A percentile compares a stretch with the other conserved stretches of the same genome.
phyloP scores from a whole-genome alignment of 1,140 invertebrate species.

The Leptopilina boulardi region DNA sequence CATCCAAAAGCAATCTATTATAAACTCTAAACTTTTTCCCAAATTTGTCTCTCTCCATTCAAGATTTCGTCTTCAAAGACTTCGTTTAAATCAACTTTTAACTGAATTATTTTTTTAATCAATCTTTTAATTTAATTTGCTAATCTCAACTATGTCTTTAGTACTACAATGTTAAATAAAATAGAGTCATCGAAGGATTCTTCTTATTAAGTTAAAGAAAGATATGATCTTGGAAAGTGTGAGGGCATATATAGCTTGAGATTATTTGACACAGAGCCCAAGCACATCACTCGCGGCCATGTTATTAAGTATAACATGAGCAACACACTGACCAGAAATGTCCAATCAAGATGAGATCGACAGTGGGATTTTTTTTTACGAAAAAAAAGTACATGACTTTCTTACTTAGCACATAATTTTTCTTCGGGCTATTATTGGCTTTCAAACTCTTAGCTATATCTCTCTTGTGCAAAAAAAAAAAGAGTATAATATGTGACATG shows the following conservation, averaged over 20 bases:
- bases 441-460: background rate
- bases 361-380: background rate
- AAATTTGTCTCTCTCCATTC: background rate
- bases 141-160: no score
- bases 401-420: slow-evolving; percentile 30
- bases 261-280: slow-evolving; percentile 16
- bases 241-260: slow-evolving; percentile 1
- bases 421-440: slow-evolving; percentile 6
- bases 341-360: slow-evolving; percentile 14
- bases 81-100: no score
- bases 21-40: background rate
- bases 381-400: background rate
- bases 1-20: background rate
- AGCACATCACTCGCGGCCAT: background rate
- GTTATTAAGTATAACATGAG: slow-evolving; percentile 9
- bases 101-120: background rate
- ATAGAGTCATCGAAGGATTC: background rate
- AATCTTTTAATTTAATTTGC: no score
- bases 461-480: background rate
- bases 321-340: background rate
- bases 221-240: background rate
- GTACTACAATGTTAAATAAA: background rate
- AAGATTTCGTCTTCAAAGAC: no score
- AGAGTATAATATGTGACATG: background rate
- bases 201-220: slow-evolving; percentile 6